These are phyloP conservation scores for Diglossa brunneiventris DNA, from an alignment of 2,113 vertebrate species.

Conservation along the genomic window DNA sequence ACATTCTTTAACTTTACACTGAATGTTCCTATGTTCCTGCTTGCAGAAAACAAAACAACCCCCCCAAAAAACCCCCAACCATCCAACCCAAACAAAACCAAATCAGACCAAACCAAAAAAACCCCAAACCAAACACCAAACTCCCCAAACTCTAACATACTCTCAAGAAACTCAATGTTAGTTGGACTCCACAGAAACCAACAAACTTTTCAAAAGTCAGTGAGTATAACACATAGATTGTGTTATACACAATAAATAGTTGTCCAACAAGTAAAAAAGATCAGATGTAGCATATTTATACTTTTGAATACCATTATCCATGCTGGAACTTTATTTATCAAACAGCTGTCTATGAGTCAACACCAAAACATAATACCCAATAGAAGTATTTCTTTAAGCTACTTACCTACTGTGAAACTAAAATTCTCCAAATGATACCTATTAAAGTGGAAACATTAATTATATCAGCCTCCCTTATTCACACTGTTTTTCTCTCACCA, in stretches of 20 bases:
- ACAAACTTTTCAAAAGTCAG: neutral
- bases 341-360: neutral
- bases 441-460: constrained; percentile 25
- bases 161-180: neutral
- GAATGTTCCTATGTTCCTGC: neutral
- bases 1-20: neutral
- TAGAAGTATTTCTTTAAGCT: neutral
- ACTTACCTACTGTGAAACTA: neutral
- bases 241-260: too few species aligned
- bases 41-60: neutral
- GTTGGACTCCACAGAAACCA: neutral
- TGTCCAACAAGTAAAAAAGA: neutral
- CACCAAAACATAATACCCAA: neutral
- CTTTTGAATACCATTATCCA: neutral
- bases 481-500: neutral
- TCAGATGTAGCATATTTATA: neutral
- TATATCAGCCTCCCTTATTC: neutral
- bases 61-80: neutral
- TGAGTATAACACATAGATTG: neutral
- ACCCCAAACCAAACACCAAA: neutral
- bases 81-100: rapidly evolving
- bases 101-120: neutral
- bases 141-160: neutral
- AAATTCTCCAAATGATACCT: constrained; percentile 10
- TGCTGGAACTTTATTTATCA: neutral